phyloP scores from a whole-genome alignment of 2,113 vertebrate species.

The Cheirogaleus medius region DNA sequence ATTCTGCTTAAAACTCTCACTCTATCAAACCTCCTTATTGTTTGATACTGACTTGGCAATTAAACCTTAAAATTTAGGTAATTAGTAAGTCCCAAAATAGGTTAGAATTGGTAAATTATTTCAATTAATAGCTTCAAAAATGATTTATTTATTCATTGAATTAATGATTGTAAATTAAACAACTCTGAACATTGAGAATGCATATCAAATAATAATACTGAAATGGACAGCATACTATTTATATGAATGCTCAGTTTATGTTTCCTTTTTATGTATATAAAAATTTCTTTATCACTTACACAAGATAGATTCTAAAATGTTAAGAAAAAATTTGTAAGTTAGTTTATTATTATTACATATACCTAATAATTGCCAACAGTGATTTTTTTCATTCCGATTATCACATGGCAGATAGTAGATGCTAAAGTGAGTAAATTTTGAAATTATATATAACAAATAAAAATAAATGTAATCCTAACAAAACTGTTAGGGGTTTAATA shows the following conservation, averaged over 20 bases:
- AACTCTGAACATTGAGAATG: neutral
- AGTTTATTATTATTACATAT: neutral
- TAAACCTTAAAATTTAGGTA: conserved; percentile 37
- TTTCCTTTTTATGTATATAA: neutral
- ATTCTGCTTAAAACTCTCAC: conserved; percentile 31
- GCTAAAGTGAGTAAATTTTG: neutral
- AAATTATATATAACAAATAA: conserved; percentile 2
- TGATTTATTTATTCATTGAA: conserved; percentile 13
- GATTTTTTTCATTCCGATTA: neutral
- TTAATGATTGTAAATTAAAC: neutral
- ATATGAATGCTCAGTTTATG: neutral
- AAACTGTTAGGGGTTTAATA: neutral
- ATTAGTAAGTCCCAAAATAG: neutral
- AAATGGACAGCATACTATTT: neutral
- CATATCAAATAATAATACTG: conserved; percentile 19
- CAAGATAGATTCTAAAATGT: neutral
- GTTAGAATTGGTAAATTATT: conserved; percentile 7
- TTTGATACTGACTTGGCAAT: neutral
- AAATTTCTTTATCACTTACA: neutral
- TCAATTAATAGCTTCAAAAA: neutral
- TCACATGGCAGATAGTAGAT: neutral
- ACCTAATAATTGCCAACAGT: neutral
- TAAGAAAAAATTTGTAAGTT: neutral
- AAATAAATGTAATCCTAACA: neutral
- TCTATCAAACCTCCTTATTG: neutral